Evolutionary conservation across 2,797 vertebrate genomes (phyloP).

Genomic region (Rhinophrynus dorsalis): DNA sequence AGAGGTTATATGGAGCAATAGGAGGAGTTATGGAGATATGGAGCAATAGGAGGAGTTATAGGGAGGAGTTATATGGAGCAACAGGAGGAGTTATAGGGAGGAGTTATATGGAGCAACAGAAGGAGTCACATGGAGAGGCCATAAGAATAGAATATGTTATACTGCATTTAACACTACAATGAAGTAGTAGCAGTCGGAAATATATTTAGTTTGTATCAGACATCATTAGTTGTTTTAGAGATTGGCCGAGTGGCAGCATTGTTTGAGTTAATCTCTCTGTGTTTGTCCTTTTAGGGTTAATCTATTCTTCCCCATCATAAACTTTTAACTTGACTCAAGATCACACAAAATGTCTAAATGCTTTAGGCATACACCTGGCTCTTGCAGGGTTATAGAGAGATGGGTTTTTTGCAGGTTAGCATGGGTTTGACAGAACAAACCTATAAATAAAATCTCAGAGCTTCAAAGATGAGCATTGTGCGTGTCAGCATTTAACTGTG

Average conservation of each 20-base stretch:
- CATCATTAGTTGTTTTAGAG: no score
- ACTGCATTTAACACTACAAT: no score
- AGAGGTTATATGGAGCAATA: no score
- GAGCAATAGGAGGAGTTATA: no score
- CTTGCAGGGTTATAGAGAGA: conserved; percentile 15
- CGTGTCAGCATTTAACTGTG: conserved; percentile 36
- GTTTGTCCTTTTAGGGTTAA: conserved; percentile 33
- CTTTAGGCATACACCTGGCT: conserved; percentile 48
- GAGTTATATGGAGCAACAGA: no score
- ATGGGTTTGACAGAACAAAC: conserved; percentile 27
- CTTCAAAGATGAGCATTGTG: conserved; percentile 40
- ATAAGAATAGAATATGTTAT: no score
- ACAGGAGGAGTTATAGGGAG: no score
- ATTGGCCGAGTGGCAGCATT: background rate
- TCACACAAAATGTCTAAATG: conserved; percentile 16
- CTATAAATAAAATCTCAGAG: conserved; percentile 32
- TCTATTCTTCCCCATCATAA: conserved; percentile 28
- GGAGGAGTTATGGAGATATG: no score
- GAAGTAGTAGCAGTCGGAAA: no score
- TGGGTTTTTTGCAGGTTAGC: conserved; percentile 6
- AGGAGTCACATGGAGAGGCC: no score
- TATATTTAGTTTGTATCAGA: no score
- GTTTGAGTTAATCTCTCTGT: background rate
- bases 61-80: no score
- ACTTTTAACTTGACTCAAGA: conserved; percentile 8